Evolutionary conservation across 2,797 vertebrate genomes (phyloP), one percentile per base, ranked within the genome.

Genomic region (Hypotaenidia okinawae): DNA sequence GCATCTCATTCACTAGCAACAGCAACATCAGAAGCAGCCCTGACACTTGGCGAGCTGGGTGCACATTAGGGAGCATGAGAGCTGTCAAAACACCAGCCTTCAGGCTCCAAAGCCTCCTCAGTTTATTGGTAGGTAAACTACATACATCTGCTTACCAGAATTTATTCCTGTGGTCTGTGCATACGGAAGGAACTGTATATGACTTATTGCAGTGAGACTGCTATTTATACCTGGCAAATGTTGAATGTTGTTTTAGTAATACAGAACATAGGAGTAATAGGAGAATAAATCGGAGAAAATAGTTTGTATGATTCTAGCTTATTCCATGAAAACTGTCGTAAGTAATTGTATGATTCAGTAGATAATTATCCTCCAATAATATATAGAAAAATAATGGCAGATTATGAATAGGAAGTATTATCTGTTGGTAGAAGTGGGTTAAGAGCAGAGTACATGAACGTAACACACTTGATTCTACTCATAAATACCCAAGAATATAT

Each of bases 51-150:
- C 86, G 85, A 94, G 82, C 52, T 92, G 89, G 8, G 72, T 90
- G 62, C 47, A 7, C 11, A 3, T 33, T 81, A 75, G 68, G 69
- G 54, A 83, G 23, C 84, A 94, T 97, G 96, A 75, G 87, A 93
- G 25, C 83, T 73, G 51, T 70, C 75, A 96, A 91, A 94, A 75
- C 69, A 86, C 43, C 93, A 62, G 39, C 74, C 57, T 69, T 84
- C 72, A 47, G 72, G 87, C 73, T 96, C 61, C 73, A 58, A 72
- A 92, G 76, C 80, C 68, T 97, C 84, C 58, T 95, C 72, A 87
- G 35, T 90, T 96, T 97, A 43, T 74, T 97, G 96, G 97, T 97
- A 97, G 94, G 97, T 95, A 74, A 64, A 23, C 64, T 90, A 51
- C 11, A 17, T 64, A 75, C 72, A 37, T 91, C 35, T 13, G 11